Evolutionary conservation across 2,797 vertebrate species (phyloP).

Genomic region (Myotis pilosus): DNA sequence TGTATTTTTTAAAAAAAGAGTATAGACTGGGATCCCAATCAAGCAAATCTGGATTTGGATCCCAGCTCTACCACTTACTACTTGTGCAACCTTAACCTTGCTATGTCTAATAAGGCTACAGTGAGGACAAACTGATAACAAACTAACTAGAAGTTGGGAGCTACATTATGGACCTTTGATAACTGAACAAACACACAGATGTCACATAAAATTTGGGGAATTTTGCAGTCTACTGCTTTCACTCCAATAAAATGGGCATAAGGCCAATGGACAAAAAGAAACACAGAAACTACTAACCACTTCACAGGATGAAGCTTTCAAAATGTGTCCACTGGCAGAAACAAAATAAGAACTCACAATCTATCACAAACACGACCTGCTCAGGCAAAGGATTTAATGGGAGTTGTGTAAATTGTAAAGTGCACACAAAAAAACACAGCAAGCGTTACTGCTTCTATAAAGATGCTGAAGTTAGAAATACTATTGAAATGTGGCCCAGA

Average conservation of each 20-base stretch:
- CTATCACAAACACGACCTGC: neutral
- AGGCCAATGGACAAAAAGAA: slow-evolving; percentile 51
- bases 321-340: slow-evolving; percentile 18
- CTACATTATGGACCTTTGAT: neutral
- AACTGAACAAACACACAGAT: slow-evolving; percentile 38
- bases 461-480: slow-evolving; percentile 9
- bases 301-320: slow-evolving; percentile 52
- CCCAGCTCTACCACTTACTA: neutral
- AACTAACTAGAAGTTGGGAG: neutral
- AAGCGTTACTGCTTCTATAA: neutral
- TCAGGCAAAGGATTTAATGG: slow-evolving; percentile 16
- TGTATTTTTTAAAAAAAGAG: no score
- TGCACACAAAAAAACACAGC: slow-evolving; percentile 44
- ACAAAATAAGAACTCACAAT: slow-evolving; percentile 38
- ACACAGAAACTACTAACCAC: slow-evolving; percentile 40
- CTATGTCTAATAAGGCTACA: neutral
- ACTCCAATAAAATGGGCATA: slow-evolving; percentile 20
- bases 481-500: neutral
- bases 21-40: neutral
- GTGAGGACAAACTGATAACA: neutral
- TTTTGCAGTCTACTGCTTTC: slow-evolving; percentile 28
- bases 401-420: neutral
- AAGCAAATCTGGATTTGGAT: neutral
- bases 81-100: neutral
- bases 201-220: neutral